Evolutionary conservation across 2,113 vertebrate species (phyloP).

Genomic region (Halcyon senegalensis): DNA sequence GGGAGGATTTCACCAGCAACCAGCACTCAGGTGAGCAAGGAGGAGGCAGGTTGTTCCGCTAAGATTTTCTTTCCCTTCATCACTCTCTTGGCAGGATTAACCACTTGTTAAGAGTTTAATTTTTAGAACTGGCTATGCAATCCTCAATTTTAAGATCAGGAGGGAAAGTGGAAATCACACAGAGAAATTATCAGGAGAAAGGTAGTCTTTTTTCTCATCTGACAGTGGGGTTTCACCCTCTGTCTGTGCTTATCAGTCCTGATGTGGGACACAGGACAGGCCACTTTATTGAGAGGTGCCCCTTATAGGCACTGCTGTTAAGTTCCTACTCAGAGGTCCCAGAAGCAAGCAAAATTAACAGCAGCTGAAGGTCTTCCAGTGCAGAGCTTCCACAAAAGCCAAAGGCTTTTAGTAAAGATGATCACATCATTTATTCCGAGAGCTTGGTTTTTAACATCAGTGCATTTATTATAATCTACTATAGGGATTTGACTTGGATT

Average conservation of each 20-base stretch:
- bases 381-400: neutral
- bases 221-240: neutral
- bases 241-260: neutral
- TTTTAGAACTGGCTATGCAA: neutral
- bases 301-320: neutral
- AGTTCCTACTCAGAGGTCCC: neutral
- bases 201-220: neutral
- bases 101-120: neutral
- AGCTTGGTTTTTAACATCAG: neutral
- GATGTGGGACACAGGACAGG: neutral
- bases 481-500: constrained; percentile 31
- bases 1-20: neutral
- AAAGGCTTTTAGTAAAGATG: neutral
- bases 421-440: neutral
- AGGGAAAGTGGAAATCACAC: neutral
- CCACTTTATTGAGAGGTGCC: neutral
- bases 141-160: neutral
- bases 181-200: neutral
- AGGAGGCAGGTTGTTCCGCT: neutral
- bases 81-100: neutral
- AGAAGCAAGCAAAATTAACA: neutral
- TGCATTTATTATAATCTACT: neutral
- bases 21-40: neutral
- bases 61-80: neutral
- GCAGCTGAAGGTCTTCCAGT: neutral